phyloP scores from a whole-genome alignment of 1,140 invertebrate species.

The Odontomachus brunneus region DNA sequence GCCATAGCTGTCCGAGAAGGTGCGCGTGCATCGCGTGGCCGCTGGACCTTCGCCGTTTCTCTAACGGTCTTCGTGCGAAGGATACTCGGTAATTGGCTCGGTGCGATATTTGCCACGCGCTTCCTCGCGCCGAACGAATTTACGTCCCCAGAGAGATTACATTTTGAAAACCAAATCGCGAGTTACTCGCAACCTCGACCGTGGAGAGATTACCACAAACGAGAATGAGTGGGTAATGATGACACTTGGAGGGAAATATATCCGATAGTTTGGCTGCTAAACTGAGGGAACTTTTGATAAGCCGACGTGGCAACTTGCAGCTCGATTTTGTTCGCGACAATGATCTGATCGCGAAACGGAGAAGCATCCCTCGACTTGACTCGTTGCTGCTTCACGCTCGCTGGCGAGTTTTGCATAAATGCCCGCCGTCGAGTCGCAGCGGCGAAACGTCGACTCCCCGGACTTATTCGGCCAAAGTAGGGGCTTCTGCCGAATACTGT shows the following conservation, averaged over 20 bases:
- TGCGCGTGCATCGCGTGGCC: neutral
- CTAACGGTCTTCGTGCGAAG: constrained; percentile 1
- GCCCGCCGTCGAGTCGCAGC: neutral
- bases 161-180: too few relatives aligned
- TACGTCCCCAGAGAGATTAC: too few relatives aligned
- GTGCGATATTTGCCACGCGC: neutral
- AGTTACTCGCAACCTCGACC: too few relatives aligned
- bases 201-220: too few relatives aligned
- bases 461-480: constrained; percentile 38
- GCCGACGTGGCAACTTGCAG: neutral
- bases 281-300: too few relatives aligned
- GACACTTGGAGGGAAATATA: too few relatives aligned
- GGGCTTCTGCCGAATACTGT: constrained; percentile 38
- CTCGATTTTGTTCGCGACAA: neutral
- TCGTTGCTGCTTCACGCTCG: neutral
- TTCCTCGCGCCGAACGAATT: neutral
- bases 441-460: constrained; percentile 15
- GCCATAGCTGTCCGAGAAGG: constrained; percentile 21
- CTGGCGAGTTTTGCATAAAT: constrained; percentile 8
- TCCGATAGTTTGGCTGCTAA: too few relatives aligned
- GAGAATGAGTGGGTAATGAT: too few relatives aligned
- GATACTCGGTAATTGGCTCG: neutral
- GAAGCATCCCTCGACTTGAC: neutral
- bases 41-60: neutral
- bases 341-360: too few relatives aligned